Base-by-base conservation (phyloP, 92 coral and sea anemone genomes). In the Umimayanthus kanabou region DNA sequence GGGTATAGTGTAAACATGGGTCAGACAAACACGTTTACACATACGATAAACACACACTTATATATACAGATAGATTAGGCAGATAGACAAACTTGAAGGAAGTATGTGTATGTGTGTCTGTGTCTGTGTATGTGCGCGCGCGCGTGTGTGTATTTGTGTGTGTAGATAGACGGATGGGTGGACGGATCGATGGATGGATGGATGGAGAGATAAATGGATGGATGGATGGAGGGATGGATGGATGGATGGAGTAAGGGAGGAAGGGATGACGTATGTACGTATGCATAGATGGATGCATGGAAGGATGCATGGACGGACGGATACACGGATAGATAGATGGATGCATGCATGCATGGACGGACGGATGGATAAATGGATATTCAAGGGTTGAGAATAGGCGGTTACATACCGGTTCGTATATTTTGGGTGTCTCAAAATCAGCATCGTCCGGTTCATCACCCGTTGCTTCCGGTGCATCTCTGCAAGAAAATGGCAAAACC, bases 371-470 rank as follows among this genome's bases (percentile, higher is more conserved):
- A 7, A 43, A 14, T 73, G 77, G 47, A 16, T 73, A 37, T 5
- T 0, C 11, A 39, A 71, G 76, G 18, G 28, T 70, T 28, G 18
- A 28, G 75, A 25, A 70, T 33, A n/a, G 3, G 39, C 2, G 39
- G 2, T 49, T 23, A 45, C 94, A 57, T 88, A 96, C 98, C 95
- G 95, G 90, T 92, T 96, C 98, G 77, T 96, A 96, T 43, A 96
- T 84, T 85, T 96, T 96, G n/a, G 98, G 98, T 25, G 98, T 96
- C 77, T 96, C 98, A 73, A 96, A 96, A 88, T 96, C 98, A 50
- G 98, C 94, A 75, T 96, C 98, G 43, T 96, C 98, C 2, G 98
- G 98, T 73, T 96, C 98, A 77, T 96, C 98, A 5, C 98, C 98
- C 5, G 98, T 96, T 6, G 98, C 98, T 85, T 96, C 98, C 10